These are phyloP conservation scores for Eueides isabella DNA, from an alignment of 1,140 invertebrate species.

Conservation along the genomic window DNA sequence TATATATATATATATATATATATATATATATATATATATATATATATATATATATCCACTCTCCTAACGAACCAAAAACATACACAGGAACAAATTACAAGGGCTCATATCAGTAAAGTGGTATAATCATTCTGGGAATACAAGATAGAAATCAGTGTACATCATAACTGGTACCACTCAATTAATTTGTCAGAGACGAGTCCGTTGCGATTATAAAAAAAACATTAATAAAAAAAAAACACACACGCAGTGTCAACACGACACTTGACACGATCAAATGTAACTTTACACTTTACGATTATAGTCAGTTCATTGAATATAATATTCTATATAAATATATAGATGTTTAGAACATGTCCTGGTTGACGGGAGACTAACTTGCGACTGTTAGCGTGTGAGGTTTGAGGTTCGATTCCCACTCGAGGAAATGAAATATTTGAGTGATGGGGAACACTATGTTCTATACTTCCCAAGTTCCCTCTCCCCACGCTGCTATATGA, in stretches of 20 bases:
- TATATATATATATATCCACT: no score
- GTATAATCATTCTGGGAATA: neutral
- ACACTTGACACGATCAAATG: slow-evolving; percentile 22
- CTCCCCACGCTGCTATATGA: no score
- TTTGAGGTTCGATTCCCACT: no score
- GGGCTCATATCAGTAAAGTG: neutral
- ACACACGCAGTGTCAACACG: slow-evolving; percentile 21
- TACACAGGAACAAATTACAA: neutral
- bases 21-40: no score
- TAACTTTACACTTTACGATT: slow-evolving; percentile 16
- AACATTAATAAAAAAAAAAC: slow-evolving; percentile 15
- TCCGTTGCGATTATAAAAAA: slow-evolving; percentile 18
- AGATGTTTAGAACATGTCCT: neutral
- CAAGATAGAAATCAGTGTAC: neutral
- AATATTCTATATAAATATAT: neutral
- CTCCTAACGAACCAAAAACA: neutral
- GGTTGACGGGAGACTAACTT: no score
- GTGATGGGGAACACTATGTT: no score
- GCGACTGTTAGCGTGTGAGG: no score
- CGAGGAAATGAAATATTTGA: no score
- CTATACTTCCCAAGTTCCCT: no score
- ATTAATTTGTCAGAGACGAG: slow-evolving; percentile 20
- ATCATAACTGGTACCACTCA: slow-evolving; percentile 13
- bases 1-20: no score
- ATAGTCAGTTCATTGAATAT: slow-evolving; percentile 5